Conservation (phyloP, 2,113 vertebrate genomes). For the Uria aalge region DNA sequence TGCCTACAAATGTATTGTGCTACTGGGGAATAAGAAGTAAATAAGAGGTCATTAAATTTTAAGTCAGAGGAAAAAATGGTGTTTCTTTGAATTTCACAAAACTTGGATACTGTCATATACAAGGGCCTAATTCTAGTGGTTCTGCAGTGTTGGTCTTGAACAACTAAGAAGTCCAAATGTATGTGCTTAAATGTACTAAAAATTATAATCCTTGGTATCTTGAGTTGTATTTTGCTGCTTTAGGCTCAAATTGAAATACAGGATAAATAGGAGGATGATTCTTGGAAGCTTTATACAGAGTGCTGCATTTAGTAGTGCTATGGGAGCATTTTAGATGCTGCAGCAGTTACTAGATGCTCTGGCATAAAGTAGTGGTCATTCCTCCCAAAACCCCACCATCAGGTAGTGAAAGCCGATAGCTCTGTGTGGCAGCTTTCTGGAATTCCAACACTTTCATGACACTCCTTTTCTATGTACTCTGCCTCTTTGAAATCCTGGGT, state of each 20-base stretch:
- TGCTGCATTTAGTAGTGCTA: not conserved
- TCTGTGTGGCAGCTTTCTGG: not conserved
- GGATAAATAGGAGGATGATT: not conserved
- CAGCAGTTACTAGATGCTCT: not conserved
- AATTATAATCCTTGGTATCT: not conserved
- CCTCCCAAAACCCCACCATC: not conserved
- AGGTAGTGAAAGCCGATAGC: rapidly evolving
- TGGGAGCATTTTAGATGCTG: not conserved
- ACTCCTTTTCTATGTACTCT: not conserved
- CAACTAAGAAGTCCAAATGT: not conserved
- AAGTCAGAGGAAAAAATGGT: not conserved
- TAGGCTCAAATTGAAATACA: not conserved
- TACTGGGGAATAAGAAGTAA: not conserved
- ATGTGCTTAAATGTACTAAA: not conserved
- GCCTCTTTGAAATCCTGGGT: not conserved
- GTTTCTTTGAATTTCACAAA: not conserved
- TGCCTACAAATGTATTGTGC: not conserved
- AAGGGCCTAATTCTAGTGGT: not conserved
- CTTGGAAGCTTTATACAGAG: not conserved
- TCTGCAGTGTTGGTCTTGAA: not conserved
- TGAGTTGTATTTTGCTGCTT: not conserved
- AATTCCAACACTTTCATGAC: not conserved
- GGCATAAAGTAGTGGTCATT: not conserved
- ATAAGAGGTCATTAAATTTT: not conserved
- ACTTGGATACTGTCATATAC: not conserved